Evolutionary conservation across 2,113 vertebrate species (phyloP).

Genomic region (Anoplopoma fimbria): DNA sequence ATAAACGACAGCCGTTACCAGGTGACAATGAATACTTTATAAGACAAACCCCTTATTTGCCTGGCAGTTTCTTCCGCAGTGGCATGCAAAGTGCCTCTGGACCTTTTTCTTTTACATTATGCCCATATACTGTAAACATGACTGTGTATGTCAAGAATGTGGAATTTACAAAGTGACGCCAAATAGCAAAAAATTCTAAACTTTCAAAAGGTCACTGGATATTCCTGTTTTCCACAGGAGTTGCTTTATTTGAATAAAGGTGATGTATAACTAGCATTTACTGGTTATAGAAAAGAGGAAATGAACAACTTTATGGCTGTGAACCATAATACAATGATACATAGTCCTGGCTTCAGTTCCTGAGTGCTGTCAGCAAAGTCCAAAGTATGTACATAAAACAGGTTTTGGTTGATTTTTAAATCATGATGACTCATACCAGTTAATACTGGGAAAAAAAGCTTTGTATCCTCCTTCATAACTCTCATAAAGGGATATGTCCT

Average conservation of each 20-base stretch:
- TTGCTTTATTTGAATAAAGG: conserved; percentile 46
- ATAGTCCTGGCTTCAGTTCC: conserved; percentile 79
- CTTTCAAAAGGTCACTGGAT: conserved; percentile 49
- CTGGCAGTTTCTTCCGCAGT: conserved; percentile 87
- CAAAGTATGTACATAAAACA: conserved; percentile 84
- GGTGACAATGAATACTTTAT: conserved; percentile 92
- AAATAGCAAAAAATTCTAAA: conserved; percentile 34
- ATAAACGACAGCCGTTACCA: conserved; percentile 88
- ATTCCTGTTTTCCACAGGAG: conserved; percentile 36
- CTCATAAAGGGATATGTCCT: conserved; percentile 70
- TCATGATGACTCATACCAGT: conserved; percentile 80
- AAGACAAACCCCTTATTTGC: conserved; percentile 90
- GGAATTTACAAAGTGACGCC: conserved; percentile 47
- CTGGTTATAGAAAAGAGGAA: conserved; percentile 82
- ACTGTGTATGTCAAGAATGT: conserved; percentile 57
- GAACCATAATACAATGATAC: conserved; percentile 74
- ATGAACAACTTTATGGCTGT: conserved; percentile 81
- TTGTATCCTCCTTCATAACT: conserved; percentile 77
- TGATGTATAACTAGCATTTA: conserved; percentile 51
- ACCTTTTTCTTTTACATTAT: conserved; percentile 81
- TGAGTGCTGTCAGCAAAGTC: conserved; percentile 77
- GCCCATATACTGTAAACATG: conserved; percentile 73
- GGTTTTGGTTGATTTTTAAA: conserved; percentile 86
- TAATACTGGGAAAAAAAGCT: conserved; percentile 75
- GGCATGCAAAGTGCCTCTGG: conserved; percentile 84